Evolutionary conservation across 2,113 vertebrate species (phyloP).

Genomic region (Gavia stellata): DNA sequence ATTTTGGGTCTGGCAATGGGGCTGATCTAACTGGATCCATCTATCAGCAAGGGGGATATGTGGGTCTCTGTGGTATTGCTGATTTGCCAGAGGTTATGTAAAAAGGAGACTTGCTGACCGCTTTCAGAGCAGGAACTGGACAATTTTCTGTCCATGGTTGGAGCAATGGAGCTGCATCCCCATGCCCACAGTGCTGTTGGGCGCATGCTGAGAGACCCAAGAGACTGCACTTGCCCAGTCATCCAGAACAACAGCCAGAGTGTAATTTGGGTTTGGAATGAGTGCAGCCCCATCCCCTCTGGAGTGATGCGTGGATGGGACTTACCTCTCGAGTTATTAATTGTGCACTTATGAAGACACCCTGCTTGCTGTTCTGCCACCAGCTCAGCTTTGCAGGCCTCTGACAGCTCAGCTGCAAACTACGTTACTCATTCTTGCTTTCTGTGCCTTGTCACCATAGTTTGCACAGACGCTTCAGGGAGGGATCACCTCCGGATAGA

Average conservation of each 20-base stretch:
- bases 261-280: neutral
- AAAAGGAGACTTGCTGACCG: neutral
- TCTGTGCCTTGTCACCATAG: neutral
- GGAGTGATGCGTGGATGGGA: neutral
- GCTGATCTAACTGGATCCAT: neutral
- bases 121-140: neutral
- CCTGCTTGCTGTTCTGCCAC: neutral
- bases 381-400: neutral
- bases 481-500: neutral
- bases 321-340: neutral
- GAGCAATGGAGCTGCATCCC: neutral
- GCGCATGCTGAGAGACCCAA: neutral
- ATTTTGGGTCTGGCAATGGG: neutral
- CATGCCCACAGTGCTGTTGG: accelerated
- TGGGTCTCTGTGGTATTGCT: neutral
- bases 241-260: neutral
- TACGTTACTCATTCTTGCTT: neutral
- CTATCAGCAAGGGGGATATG: too few species aligned
- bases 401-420: neutral
- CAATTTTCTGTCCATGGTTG: neutral
- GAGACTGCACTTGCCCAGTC: neutral
- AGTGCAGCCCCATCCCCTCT: neutral
- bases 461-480: neutral
- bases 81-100: neutral
- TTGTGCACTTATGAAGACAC: neutral